Percentiles rank a stretch among this genome's conserved stretches.
Evolutionary conservation across 2,113 vertebrate genomes (phyloP).

Genomic region (Paradisaea rubra): DNA sequence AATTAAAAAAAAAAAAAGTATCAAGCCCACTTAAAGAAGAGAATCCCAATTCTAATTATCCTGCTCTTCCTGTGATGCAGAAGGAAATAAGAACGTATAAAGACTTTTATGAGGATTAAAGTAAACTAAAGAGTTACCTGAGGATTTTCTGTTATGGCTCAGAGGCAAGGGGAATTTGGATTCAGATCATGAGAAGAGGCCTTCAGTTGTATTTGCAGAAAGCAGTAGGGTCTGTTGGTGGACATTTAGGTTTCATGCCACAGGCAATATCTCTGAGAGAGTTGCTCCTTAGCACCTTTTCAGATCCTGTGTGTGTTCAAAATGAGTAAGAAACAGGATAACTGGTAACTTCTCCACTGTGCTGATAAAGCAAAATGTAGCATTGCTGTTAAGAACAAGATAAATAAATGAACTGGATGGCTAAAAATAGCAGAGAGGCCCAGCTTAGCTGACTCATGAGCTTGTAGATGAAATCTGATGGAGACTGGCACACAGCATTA

Average conservation of each 20-base stretch:
- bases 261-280: neutral
- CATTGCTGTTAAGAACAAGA: neutral
- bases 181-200: neutral
- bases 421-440: neutral
- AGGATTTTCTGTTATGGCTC: neutral
- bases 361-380: constrained; percentile 35
- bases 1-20: neutral
- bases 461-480: neutral
- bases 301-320: neutral
- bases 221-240: neutral
- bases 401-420: constrained; percentile 2
- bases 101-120: neutral
- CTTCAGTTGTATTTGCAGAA: neutral
- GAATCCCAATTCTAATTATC: neutral
- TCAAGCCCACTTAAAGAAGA: neutral
- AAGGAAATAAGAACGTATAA: neutral
- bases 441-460: neutral
- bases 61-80: neutral
- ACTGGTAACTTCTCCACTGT: neutral
- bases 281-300: neutral
- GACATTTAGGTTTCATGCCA: neutral
- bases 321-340: neutral
- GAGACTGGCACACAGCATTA: neutral
- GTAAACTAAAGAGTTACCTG: neutral
- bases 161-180: neutral